Base-by-base conservation (phyloP, 2,797 vertebrate genomes). In the Danio choprae region DNA sequence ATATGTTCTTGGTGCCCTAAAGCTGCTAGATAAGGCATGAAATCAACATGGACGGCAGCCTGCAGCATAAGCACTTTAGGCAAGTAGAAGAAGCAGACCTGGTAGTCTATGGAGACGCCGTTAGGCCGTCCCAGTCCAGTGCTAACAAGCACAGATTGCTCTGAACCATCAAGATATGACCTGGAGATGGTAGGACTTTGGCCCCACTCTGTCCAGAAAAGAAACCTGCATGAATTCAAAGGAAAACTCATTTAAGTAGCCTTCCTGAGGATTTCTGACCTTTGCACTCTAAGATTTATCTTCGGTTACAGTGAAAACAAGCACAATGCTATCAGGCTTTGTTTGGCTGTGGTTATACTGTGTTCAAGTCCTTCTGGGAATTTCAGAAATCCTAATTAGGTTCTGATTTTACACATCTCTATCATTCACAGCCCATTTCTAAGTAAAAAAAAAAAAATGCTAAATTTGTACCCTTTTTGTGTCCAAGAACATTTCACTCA, bases 191-290 rank as follows among this genome's bases (percentile, higher is more conserved):
- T 93, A 5, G 95, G 95, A 75, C 85, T 92, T 74, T 95, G 95
- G 56, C 95, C 95, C 94, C 95, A 95, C 86, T 96, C 95, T 74
- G 95, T 95, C 95, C 95, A 96, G 88, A 96, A 95, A 74, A 96
- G 90, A 87, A 95, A 94, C 82, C 95, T 96, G 88, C 16, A n/a
- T 63, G 51, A 56, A 82, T 22, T 29, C n/a, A 78, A 80, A 20
- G 12, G 46, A 40, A n/a, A 36, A 15, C 1, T 60, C 2, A 11
- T 41, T 65, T 69, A 44, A 75, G 68, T 3, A 11, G 18, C 4
- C n/a, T 41, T 22, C 11, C 38, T 55, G 15, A 55, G 58, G 8
- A 55, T 41, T 29, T 50, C 11, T 41, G 5, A 41, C 43, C 6
- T 22, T 44, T 20, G 2, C 11, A 58, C 51, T 74, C 13, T 13